Base-by-base conservation (phyloP, 2,113 vertebrate species). In the Elaphurus davidianus region DNA sequence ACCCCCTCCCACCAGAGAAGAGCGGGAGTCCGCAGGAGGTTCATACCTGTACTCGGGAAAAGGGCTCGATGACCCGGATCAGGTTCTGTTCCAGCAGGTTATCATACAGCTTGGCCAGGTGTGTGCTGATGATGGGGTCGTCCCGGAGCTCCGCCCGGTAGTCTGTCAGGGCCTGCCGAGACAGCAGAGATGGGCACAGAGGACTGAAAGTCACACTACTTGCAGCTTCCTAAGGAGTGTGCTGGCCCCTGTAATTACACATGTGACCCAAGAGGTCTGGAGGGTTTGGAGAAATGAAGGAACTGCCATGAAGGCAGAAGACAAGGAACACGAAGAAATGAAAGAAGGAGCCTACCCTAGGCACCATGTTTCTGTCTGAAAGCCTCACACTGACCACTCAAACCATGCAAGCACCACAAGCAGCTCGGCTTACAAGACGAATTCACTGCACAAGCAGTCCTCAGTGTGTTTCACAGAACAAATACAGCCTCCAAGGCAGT, bases 11-110 rank as follows among this genome's bases (percentile, higher is more conserved):
- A 1, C 16, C 40, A 67, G 27, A 95, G n/a, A 86, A 86, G 36
- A 21, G 30, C 36, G 28, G 2, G 78, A 55, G 57, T n/a, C 16
- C 85, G 84, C 90, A 85, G 25, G 28, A 84, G 50, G 28, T 54
- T 59, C 74, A 98, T 96, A 99, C 99, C 99, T 99, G 99, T 98
- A 99, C 99, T 99, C 99, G 99, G 98, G 99, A 99, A 98, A 99
- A 99, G 43, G 99, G 99, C 93, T 99, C 99, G 33, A 99, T 99
- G 98, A 99, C 99, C 95, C 99, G 98, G 98, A 99, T 99, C 98
- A 99, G 99, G 97, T 99, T 99, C 98, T 99, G 99, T 98, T 99
- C 99, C 99, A 99, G 99, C 99, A 99, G 99, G 98, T 99, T 99
- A 98, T 99, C 99, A 52, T 99, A 99, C 74, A 99, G 99, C 98